Evolutionary conservation across 2,888 invertebrate species (phyloP).

Genomic region (Caenorhabditis zanzibari): DNA sequence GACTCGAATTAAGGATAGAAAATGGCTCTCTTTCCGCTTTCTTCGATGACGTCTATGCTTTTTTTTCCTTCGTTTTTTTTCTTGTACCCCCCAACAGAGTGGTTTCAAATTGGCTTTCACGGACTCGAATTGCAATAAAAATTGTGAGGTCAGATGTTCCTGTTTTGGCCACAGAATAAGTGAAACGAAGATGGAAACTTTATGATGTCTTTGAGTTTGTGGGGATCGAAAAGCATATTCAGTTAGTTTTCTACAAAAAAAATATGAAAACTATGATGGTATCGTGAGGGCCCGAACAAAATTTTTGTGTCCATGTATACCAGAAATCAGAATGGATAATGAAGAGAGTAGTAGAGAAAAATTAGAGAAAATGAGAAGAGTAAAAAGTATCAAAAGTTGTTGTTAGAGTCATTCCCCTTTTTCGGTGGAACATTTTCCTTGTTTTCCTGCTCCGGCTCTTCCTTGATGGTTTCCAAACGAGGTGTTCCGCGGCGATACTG

Average conservation of each 20-base stretch:
- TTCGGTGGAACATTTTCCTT: not conserved
- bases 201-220: not conserved
- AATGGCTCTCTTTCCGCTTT: constrained; percentile 9
- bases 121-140: not conserved
- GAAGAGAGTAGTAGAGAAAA: too few relatives aligned
- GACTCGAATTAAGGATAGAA: constrained; percentile 21
- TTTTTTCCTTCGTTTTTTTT: constrained; percentile 18
- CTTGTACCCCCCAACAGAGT: constrained; percentile 23
- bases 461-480: constrained; percentile 39
- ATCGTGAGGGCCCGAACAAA: not conserved
- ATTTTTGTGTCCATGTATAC: not conserved
- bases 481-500: constrained; percentile 54
- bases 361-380: not conserved
- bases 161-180: not conserved
- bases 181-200: not conserved
- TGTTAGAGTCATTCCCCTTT: not conserved
- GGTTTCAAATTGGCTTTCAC: constrained; percentile 38
- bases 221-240: not conserved
- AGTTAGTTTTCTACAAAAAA: not conserved
- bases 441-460: constrained; percentile 41
- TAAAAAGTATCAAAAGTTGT: not conserved
- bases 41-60: constrained; percentile 37
- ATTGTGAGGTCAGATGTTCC: constrained; percentile 29
- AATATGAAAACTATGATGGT: not conserved
- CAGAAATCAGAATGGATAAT: too few relatives aligned